phyloP scores from a whole-genome alignment of 92 coral and sea anemone species.

The Phenganax stokvisi region DNA sequence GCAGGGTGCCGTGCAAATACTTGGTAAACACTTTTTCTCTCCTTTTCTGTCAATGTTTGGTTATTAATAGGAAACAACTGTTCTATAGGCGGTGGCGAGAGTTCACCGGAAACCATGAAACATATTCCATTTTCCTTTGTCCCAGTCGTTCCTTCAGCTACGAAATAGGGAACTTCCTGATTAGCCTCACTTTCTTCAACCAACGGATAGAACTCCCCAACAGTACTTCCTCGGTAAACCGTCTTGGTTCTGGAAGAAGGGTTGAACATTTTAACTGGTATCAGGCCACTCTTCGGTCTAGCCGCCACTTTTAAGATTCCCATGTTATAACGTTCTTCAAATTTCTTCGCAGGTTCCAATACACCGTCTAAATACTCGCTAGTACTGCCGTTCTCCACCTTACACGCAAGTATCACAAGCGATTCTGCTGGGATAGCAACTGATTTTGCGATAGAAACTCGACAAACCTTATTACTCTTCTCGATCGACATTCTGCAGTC shows the following conservation, averaged over 20 bases:
- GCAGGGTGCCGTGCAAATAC: conserved; percentile 18
- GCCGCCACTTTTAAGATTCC: conserved; percentile 36
- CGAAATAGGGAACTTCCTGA: conserved; percentile 13
- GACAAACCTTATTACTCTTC: conserved; percentile 8
- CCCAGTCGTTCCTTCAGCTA: not conserved
- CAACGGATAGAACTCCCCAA: conserved; percentile 35
- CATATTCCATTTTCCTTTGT: too few species aligned
- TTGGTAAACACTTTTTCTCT: too few species aligned
- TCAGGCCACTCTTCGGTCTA: not conserved
- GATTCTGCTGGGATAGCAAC: conserved; percentile 22
- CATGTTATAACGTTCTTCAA: conserved; percentile 35
- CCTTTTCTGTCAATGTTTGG: too few species aligned
- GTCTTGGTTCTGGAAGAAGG: not conserved
- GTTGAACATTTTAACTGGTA: conserved; percentile 33
- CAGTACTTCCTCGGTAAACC: conserved; percentile 35
- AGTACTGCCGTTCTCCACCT: conserved; percentile 29
- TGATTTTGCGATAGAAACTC: conserved; percentile 20
- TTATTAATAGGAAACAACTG: too few species aligned
- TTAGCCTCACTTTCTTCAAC: conserved; percentile 21
- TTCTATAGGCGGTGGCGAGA: too few species aligned
- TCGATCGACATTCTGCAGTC: conserved; percentile 11
- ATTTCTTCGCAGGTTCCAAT: conserved; percentile 26
- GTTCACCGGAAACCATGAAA: too few species aligned
- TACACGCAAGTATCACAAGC: conserved; percentile 18
- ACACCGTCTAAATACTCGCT: conserved; percentile 13